Evolutionary conservation across 1,140 invertebrate species (phyloP).

Genomic region (Papilio dardanus): DNA sequence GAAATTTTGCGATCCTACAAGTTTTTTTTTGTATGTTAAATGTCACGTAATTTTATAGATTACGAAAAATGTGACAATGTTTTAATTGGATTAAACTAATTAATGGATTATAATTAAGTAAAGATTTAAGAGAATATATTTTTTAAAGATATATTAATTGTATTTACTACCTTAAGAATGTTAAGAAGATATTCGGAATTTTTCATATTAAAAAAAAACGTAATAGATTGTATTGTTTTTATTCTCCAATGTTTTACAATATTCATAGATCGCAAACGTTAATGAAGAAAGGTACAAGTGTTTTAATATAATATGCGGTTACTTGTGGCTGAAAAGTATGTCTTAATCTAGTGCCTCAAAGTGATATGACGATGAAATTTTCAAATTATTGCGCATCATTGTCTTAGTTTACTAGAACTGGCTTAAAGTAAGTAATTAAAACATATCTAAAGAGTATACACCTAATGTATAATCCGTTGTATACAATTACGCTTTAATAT

Average conservation of each 20-base stretch:
- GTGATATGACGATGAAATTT: conserved; percentile 66
- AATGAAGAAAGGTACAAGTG: conserved; percentile 60
- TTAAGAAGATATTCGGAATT: too few species aligned
- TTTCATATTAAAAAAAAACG: too few species aligned
- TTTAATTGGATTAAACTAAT: not conserved
- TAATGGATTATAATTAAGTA: not conserved
- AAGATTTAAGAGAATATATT: too few species aligned
- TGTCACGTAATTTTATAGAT: conserved; percentile 4
- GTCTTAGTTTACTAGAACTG: conserved; percentile 28
- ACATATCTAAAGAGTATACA: conserved; percentile 40
- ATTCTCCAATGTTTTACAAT: conserved; percentile 67
- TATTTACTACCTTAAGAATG: too few species aligned
- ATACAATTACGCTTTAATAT: conserved; percentile 35
- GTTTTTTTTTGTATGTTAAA: conserved; percentile 22
- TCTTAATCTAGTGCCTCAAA: conserved; percentile 67
- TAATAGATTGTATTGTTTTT: conserved; percentile 57
- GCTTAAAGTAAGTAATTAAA: conserved; percentile 29
- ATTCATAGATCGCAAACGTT: conserved; percentile 54
- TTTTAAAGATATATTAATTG: too few species aligned
- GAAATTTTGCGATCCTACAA: conserved; percentile 28
- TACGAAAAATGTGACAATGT: conserved; percentile 3
- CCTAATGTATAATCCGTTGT: conserved; percentile 21
- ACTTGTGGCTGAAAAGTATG: conserved; percentile 59
- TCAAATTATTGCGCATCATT: conserved; percentile 54
- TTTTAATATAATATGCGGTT: conserved; percentile 59